These are phyloP conservation scores for Dipodomys ordii DNA, from an alignment of 2,113 vertebrate genomes.

Conservation along the genomic window DNA sequence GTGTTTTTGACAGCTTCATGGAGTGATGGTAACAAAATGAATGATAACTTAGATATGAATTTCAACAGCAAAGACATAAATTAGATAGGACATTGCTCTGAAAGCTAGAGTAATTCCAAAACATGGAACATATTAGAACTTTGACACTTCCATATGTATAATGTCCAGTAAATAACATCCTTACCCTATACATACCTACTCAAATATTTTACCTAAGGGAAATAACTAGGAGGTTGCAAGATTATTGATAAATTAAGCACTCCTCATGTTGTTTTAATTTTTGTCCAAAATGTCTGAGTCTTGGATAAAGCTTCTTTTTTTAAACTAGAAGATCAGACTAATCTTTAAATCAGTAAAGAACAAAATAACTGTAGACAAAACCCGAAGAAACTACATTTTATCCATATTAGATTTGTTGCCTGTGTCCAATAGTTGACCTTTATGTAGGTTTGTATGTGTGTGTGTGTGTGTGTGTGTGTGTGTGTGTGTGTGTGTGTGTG, in stretches of 20 bases:
- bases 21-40: not conserved
- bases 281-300: not conserved
- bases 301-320: not conserved
- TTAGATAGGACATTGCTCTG: not conserved
- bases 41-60: not conserved
- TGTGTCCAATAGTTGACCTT: not conserved
- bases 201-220: not conserved
- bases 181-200: not conserved
- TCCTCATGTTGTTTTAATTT: not conserved
- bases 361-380: not conserved
- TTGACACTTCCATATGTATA: not conserved
- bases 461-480: no score
- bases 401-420: not conserved
- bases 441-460: not conserved
- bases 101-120: not conserved
- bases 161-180: not conserved
- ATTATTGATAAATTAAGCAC: not conserved
- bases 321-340: not conserved
- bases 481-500: no score
- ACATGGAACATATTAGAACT: no score
- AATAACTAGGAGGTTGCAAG: not conserved
- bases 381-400: not conserved
- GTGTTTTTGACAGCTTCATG: not conserved
- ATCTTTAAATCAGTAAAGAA: slow-evolving; percentile 25
- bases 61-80: not conserved